Evolutionary conservation across 2,888 invertebrate genomes (phyloP).

Genomic region (Hydroisotoma schaefferi): DNA sequence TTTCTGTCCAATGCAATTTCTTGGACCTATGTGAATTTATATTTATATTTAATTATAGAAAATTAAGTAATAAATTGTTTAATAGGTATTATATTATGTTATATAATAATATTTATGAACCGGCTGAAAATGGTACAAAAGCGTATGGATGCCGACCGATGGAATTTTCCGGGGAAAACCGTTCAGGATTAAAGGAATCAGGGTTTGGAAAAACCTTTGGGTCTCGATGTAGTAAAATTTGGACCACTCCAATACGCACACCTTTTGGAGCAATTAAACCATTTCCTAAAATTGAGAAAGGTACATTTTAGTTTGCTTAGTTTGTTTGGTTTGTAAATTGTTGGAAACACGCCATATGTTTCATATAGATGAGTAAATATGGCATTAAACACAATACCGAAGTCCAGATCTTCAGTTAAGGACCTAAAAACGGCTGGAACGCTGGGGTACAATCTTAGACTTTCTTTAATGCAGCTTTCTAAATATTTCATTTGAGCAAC

Average conservation of each 20-base stretch:
- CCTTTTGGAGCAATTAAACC: constrained; percentile 23
- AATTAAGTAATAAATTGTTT: too few relatives aligned
- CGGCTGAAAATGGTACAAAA: constrained; percentile 48
- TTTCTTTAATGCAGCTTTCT: constrained; percentile 53
- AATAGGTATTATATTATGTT: not conserved
- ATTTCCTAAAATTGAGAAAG: constrained; percentile 16
- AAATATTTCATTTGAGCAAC: constrained; percentile 50
- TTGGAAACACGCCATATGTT: too few relatives aligned
- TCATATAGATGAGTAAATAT: too few relatives aligned
- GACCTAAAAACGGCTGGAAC: constrained; percentile 51
- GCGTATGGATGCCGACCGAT: constrained; percentile 39
- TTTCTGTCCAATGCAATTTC: constrained; percentile 55
- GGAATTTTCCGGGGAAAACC: constrained; percentile 31
- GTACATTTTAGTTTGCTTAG: not conserved
- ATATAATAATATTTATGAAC: too few relatives aligned
- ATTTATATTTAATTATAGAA: too few relatives aligned
- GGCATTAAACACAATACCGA: constrained; percentile 39
- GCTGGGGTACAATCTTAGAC: constrained; percentile 52
- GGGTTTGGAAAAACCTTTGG: constrained; percentile 19
- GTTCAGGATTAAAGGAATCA: constrained; percentile 23
- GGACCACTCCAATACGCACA: not conserved
- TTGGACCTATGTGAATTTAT: not conserved
- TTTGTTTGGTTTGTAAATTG: not conserved
- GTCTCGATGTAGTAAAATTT: constrained; percentile 10
- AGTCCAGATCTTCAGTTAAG: constrained; percentile 48